Percentiles rank a stretch among this genome's conserved stretches.
These are phyloP conservation scores for Dynastes maya DNA, from an alignment of 2,888 invertebrate species.

Conservation along the genomic window DNA sequence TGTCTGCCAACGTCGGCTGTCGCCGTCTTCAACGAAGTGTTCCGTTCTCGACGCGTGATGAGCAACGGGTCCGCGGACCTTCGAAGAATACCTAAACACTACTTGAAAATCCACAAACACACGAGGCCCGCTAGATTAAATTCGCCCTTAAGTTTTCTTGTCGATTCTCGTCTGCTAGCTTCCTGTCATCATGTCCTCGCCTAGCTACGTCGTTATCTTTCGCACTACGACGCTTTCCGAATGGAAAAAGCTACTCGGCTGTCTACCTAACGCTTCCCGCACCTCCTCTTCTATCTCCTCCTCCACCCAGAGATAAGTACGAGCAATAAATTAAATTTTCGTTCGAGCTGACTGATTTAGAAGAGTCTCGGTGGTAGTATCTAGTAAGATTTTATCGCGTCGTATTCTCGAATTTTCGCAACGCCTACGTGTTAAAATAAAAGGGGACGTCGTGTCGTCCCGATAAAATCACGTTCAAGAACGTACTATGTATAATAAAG, in stretches of 20 bases:
- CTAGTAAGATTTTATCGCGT: background rate
- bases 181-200: conserved; percentile 66
- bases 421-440: background rate
- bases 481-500: no score
- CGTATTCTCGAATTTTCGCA: conserved; percentile 1
- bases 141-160: conserved; percentile 69
- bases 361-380: conserved; percentile 6
- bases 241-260: conserved; percentile 60
- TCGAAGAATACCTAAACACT: conserved; percentile 70
- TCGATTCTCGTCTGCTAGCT: conserved; percentile 69
- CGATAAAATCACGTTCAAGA: no score
- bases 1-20: no score
- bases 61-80: conserved; percentile 64
- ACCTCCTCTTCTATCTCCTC: no score
- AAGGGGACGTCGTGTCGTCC: no score
- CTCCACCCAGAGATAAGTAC: conserved; percentile 29
- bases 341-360: conserved; percentile 37
- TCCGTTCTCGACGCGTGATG: conserved; percentile 62
- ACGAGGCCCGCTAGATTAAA: conserved; percentile 67
- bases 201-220: conserved; percentile 68
- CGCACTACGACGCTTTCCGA: conserved; percentile 66
- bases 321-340: conserved; percentile 43
- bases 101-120: conserved; percentile 71
- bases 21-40: background rate
- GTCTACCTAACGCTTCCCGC: background rate